Evolutionary conservation across 1,140 invertebrate species (phyloP).

Genomic region (Mizuhopecten yessoensis): DNA sequence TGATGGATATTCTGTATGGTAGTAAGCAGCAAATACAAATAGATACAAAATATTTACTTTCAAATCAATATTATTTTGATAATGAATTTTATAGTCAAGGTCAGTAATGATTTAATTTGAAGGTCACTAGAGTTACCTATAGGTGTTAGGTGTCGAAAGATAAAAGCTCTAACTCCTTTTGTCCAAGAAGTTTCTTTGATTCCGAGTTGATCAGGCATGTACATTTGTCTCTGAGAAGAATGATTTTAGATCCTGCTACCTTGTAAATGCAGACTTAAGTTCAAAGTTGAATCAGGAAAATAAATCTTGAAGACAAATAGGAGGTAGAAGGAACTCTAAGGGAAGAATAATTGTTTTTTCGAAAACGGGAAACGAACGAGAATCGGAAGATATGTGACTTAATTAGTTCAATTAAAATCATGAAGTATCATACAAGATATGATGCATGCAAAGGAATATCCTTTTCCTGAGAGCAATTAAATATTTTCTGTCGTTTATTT

Average conservation of each 20-base stretch:
- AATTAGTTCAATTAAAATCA: slow-evolving; percentile 30
- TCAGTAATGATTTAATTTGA: background rate
- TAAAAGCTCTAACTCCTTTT: background rate
- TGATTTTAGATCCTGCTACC: slow-evolving; percentile 11
- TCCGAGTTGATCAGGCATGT: background rate
- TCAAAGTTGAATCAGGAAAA: background rate
- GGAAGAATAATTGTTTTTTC: background rate
- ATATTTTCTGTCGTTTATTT: background rate
- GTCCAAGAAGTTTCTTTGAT: background rate
- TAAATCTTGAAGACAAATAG: background rate
- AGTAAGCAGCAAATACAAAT: too few relatives aligned
- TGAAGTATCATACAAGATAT: background rate
- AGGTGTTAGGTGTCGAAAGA: background rate
- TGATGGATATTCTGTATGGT: too few relatives aligned
- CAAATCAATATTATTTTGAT: too few relatives aligned
- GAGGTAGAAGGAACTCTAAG: background rate
- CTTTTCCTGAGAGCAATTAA: background rate
- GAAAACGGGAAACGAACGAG: background rate
- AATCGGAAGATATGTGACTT: slow-evolving; percentile 1
- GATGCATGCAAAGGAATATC: background rate
- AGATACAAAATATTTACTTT: too few relatives aligned
- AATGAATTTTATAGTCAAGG: too few relatives aligned
- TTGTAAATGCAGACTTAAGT: background rate
- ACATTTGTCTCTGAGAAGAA: slow-evolving; percentile 3
- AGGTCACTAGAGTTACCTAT: background rate